Evolutionary conservation across 2,888 invertebrate species (phyloP).

Genomic region (Celastrina argiolus): DNA sequence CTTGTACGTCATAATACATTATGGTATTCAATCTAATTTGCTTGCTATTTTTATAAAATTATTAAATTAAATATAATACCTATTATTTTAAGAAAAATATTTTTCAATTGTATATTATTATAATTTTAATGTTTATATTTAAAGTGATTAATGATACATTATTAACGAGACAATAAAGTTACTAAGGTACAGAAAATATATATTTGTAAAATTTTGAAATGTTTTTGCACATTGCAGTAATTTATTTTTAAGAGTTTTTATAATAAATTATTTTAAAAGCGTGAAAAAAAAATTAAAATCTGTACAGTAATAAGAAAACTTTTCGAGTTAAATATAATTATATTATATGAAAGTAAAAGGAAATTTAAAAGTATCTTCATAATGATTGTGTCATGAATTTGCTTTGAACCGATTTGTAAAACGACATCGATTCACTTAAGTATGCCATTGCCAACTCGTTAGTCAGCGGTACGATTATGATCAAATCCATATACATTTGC

Average conservation of each 20-base stretch:
- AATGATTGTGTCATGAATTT: background rate
- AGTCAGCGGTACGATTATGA: slow-evolving; percentile 8
- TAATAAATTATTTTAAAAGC: background rate
- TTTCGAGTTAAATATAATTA: background rate
- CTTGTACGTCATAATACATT: background rate
- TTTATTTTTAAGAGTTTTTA: background rate
- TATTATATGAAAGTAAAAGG: background rate
- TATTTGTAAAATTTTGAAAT: background rate
- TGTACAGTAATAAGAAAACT: background rate
- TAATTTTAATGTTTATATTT: too few species aligned
- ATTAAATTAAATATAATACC: background rate
- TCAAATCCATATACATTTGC: background rate
- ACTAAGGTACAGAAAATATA: background rate
- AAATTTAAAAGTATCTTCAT: background rate
- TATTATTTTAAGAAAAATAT: background rate
- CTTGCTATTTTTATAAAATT: background rate
- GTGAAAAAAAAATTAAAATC: background rate
- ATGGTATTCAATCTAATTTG: background rate
- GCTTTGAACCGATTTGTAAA: slow-evolving; percentile 3
- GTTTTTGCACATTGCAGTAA: background rate
- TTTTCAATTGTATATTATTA: too few species aligned
- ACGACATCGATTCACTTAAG: slow-evolving; percentile 6
- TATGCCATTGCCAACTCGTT: slow-evolving; percentile 14
- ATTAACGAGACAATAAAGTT: background rate
- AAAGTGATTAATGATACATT: too few species aligned